phyloP scores from a whole-genome alignment of 2,888 invertebrate genomes.

The Ligdia adustata region DNA sequence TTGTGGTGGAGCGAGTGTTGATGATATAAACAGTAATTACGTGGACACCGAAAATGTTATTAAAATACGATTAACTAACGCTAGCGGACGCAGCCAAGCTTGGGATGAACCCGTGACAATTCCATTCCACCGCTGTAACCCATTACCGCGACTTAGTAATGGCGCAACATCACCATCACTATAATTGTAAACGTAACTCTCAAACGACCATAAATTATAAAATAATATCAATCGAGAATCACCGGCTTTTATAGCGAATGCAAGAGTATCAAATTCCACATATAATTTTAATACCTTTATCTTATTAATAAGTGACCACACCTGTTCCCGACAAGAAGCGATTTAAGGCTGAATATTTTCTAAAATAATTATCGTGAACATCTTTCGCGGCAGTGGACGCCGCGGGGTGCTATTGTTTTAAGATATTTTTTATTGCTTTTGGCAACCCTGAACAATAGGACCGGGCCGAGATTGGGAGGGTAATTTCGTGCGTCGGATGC shows the following conservation, averaged over 20 bases:
- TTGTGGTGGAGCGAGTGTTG: conserved; percentile 76
- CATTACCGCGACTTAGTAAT: conserved; percentile 22
- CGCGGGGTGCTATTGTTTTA: conserved; percentile 81
- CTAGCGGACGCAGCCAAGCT: conserved; percentile 41
- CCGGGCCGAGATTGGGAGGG: conserved; percentile 57
- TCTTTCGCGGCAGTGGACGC: conserved; percentile 73
- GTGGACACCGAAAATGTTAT: conserved; percentile 74
- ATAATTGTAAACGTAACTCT: conserved; percentile 11
- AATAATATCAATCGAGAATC: conserved; percentile 5
- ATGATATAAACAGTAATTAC: conserved; percentile 80
- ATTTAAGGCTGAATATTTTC: conserved; percentile 71
- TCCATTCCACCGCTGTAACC: conserved; percentile 34
- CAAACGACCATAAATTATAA: conserved; percentile 9
- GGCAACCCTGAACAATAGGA: conserved; percentile 79
- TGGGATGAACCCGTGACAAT: conserved; percentile 40
- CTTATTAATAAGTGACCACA: conserved; percentile 60
- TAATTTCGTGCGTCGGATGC: conserved; percentile 65
- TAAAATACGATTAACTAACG: conserved; percentile 79
- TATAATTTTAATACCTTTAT: conserved; percentile 49
- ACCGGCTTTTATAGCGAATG: conserved; percentile 12
- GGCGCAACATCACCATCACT: conserved; percentile 10
- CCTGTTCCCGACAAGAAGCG: conserved; percentile 73
- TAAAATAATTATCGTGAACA: conserved; percentile 80
- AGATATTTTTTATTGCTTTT: conserved; percentile 78
- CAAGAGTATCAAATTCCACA: conserved; percentile 20